Evolutionary conservation across 2,113 vertebrate species (phyloP).

Genomic region (Setophaga coronata): DNA sequence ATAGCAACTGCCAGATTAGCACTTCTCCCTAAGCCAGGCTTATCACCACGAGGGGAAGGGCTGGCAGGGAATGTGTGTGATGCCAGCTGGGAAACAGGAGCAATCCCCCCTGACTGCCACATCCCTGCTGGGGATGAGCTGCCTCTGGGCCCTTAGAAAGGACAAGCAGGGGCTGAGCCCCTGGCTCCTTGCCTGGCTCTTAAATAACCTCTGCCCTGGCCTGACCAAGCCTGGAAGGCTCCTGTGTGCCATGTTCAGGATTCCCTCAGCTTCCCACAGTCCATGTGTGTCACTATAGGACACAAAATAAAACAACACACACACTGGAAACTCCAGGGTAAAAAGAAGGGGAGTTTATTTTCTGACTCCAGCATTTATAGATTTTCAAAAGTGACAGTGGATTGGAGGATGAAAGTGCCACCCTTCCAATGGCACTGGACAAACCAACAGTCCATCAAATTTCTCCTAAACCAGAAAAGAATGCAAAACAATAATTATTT

Average conservation of each 20-base stretch:
- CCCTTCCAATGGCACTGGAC: no score
- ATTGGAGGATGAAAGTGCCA: no score
- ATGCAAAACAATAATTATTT: no score
- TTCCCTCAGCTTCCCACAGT: background rate
- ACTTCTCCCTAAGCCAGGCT: background rate
- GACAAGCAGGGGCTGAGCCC: rapidly evolving
- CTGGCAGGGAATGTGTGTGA: background rate
- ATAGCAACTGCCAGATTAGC: background rate
- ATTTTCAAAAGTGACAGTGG: no score
- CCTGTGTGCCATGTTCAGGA: rapidly evolving
- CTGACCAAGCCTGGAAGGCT: background rate
- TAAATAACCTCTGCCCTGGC: background rate
- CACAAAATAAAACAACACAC: no score
- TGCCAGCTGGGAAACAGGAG: background rate
- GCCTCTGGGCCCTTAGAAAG: background rate
- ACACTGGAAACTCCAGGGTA: no score
- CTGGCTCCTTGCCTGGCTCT: background rate
- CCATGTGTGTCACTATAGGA: no score
- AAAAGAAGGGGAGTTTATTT: no score
- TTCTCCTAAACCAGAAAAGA: no score
- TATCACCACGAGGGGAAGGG: rapidly evolving
- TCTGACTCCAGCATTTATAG: no score
- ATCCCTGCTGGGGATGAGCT: background rate
- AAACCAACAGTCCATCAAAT: no score
- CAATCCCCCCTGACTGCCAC: background rate